A percentile compares a stretch with the other conserved stretches of the same genome.
Conservation (phyloP, 2,888 invertebrate genomes). For the Pinctada fucata region DNA sequence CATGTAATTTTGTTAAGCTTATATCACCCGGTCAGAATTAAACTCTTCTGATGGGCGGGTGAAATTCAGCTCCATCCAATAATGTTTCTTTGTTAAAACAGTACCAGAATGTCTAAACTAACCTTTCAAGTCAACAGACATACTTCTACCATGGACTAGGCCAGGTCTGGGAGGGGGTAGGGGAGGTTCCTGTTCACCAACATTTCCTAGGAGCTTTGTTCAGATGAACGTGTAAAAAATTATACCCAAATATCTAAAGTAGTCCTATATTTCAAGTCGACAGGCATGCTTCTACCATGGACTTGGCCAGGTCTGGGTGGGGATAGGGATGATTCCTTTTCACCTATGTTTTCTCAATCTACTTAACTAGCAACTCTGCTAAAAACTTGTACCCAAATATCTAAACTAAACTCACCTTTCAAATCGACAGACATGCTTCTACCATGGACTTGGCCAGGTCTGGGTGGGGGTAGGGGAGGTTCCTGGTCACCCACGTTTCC, state of each 20-base stretch:
- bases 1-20: too few relatives aligned
- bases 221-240: constrained; percentile 35
- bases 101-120: not conserved
- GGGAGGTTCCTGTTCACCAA: constrained; percentile 58
- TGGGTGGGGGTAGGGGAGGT: constrained; percentile 66
- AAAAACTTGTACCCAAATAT: not conserved
- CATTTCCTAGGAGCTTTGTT: constrained; percentile 40
- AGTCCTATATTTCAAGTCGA: constrained; percentile 61
- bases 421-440: constrained; percentile 69
- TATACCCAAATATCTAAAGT: not conserved
- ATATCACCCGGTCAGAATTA: too few relatives aligned
- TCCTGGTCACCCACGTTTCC: constrained; percentile 48
- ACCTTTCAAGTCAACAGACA: constrained; percentile 68
- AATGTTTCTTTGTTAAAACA: too few relatives aligned
- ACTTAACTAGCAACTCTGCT: constrained; percentile 47
- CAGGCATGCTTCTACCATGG: constrained; percentile 64
- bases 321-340: constrained; percentile 62
- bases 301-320: constrained; percentile 60
- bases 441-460: constrained; percentile 55
- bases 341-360: constrained; percentile 36
- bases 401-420: constrained; percentile 45
- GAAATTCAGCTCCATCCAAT: too few relatives aligned
- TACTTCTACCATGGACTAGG: constrained; percentile 57
- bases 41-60: too few relatives aligned
- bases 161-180: constrained; percentile 65